Conservation (phyloP, 2,888 invertebrate species). For the Plagiodera versicolora region DNA sequence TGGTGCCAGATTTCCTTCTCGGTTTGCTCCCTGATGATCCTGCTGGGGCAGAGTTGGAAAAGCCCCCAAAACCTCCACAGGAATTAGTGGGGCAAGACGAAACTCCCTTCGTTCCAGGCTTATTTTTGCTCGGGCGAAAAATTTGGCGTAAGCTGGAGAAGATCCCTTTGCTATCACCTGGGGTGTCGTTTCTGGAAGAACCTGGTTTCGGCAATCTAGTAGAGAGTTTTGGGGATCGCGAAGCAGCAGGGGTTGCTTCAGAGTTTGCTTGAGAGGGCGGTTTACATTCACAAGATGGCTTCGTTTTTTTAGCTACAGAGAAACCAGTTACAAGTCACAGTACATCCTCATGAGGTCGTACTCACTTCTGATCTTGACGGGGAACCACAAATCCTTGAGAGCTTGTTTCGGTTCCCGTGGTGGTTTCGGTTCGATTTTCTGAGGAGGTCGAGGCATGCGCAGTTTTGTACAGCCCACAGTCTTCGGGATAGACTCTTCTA, state of each 20-base stretch:
- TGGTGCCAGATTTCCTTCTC: slow-evolving; percentile 7
- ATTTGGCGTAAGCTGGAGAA: slow-evolving; percentile 14
- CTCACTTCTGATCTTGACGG: slow-evolving; percentile 30
- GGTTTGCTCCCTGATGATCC: not conserved
- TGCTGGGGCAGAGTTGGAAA: slow-evolving; percentile 1
- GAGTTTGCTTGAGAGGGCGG: not conserved
- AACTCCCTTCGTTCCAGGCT: slow-evolving; percentile 11
- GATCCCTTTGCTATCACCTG: slow-evolving; percentile 19
- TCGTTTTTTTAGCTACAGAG: not conserved
- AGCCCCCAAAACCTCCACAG: slow-evolving; percentile 17
- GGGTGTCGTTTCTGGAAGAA: slow-evolving; percentile 6
- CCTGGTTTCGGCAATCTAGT: not conserved
- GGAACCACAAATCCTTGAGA: slow-evolving; percentile 20
- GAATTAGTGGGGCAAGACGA: slow-evolving; percentile 4
- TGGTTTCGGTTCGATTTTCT: not conserved
- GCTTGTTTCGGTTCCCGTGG: slow-evolving; percentile 16
- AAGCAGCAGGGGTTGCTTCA: not conserved
- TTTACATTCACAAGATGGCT: not conserved
- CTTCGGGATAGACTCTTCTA: not conserved
- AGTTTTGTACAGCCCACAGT: not conserved
- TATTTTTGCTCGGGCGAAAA: slow-evolving; percentile 19
- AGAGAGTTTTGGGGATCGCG: not conserved
- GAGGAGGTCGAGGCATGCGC: not conserved
- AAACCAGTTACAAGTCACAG: not conserved
- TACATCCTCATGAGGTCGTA: not conserved